phyloP scores from a whole-genome alignment of 2,888 invertebrate species.

The Yponomeuta evonymella region DNA sequence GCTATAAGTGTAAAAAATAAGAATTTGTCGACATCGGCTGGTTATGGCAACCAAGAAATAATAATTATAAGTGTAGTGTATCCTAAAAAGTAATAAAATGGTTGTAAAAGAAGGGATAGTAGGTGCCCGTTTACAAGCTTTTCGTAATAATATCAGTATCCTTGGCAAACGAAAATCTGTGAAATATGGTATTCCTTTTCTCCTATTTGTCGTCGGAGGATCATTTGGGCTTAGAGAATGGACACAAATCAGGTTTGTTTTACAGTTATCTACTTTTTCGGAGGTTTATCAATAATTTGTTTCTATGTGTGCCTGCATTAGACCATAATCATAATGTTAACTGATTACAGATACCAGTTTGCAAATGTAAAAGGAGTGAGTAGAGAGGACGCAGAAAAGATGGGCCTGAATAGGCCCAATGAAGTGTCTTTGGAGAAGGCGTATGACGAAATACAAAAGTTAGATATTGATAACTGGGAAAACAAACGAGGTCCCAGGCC shows the following conservation, averaged over 20 bases:
- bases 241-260: conserved; percentile 79
- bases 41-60: no score
- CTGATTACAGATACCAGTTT: conserved; percentile 72
- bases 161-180: conserved; percentile 75
- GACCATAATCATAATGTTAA: not conserved
- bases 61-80: not conserved
- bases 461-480: conserved; percentile 90
- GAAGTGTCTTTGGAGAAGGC: conserved; percentile 84
- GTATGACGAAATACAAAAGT: conserved; percentile 82
- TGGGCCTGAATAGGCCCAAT: conserved; percentile 80
- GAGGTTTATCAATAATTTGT: no score
- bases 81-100: conserved; percentile 27
- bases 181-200: conserved; percentile 83
- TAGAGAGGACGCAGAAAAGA: conserved; percentile 79
- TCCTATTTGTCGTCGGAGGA: conserved; percentile 83
- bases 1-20: no score
- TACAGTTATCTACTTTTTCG: not conserved
- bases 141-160: conserved; percentile 20
- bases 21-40: no score
- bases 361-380: conserved; percentile 73
- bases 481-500: conserved; percentile 90
- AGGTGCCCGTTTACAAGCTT: conserved; percentile 17
- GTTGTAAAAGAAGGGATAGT: conserved; percentile 25
- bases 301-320: no score
- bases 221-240: conserved; percentile 87